Base-by-base conservation (phyloP, 2,113 vertebrate species). In the Mormoops blainvillei region DNA sequence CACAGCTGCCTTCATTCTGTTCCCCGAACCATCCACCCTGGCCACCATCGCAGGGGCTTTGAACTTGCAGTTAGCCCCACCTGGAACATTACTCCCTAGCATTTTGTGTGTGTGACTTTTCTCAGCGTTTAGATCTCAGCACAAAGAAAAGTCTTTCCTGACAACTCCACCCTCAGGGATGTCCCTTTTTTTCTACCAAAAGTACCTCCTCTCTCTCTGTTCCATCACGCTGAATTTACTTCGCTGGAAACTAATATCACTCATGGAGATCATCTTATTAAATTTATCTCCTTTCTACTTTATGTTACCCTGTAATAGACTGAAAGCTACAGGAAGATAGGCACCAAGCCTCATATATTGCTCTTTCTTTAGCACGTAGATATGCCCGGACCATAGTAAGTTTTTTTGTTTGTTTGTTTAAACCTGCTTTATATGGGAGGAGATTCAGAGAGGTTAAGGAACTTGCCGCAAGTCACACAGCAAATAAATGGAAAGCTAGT, bases 361-460 rank as follows among this genome's bases (percentile, higher is more conserved):
- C 33, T 38, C 48, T 36, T 45, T 50, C n/a, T 1, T 24, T 26
- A 82, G n/a, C 5, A 12, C 36, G 24, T 41, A 70, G 26, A 1
- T 71, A 45, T 81, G 22, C 41, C 14, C 52, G 20, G 48, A 36
- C 20, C 89, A 54, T 14, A 71, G 15, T 10, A 77, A 16, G 41
- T 67, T 38, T 33, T 93, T 54, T 24, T 10, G 13, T 33, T 24
- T 48, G 22, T 36, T 28, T 82, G 45, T 76, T 48, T 15, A 12
- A 45, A 71, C 61, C 41, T 52, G 18, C 38, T 65, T 90, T 65
- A 94, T 45, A 58, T 3, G 38, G 31, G 38, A 89, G 1, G 24
- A 85, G 26, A 85, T 41, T 95, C n/a, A 85, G 77, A 78, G 41
- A 92, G 28, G 38, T 67, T 95, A 89, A 91, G 43, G 78, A 81